Evolutionary conservation across 1,140 invertebrate genomes (phyloP).

Genomic region (Philaenus spumarius): DNA sequence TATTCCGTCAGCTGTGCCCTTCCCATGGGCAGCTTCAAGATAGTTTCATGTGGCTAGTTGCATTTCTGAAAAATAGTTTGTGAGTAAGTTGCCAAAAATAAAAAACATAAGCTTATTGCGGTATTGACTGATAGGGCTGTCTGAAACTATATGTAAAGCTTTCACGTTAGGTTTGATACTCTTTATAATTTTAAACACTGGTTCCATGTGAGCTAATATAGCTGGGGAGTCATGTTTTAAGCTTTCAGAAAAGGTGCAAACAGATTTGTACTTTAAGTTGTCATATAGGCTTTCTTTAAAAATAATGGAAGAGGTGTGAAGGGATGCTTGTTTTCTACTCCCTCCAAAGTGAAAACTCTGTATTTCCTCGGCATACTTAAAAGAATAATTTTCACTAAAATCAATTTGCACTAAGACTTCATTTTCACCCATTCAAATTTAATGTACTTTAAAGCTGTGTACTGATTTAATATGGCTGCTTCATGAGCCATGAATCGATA

Average conservation of each 20-base stretch:
- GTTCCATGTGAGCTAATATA: constrained; percentile 35
- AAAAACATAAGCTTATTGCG: constrained; percentile 21
- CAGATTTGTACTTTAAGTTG: constrained; percentile 27
- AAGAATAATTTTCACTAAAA: no score
- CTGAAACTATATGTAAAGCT: constrained; percentile 11
- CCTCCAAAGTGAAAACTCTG: no score
- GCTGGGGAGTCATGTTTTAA: constrained; percentile 34
- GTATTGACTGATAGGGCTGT: constrained; percentile 18
- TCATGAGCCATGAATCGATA: constrained; percentile 16
- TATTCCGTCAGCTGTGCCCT: constrained; percentile 36
- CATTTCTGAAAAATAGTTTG: background rate
- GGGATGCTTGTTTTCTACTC: constrained; percentile 30
- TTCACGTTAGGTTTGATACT: background rate
- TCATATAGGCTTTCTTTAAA: background rate
- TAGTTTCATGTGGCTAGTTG: constrained; percentile 33
- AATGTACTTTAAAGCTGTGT: constrained; percentile 32
- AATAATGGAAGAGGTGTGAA: constrained; percentile 36
- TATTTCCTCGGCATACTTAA: no score
- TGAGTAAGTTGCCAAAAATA: background rate
- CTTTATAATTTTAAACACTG: constrained; percentile 23
- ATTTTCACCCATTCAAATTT: no score
- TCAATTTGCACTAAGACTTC: no score
- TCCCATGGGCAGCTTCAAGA: constrained; percentile 34
- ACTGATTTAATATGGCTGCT: constrained; percentile 30
- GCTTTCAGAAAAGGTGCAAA: constrained; percentile 36